These are phyloP conservation scores for Podargus strigoides DNA, from an alignment of 2,797 vertebrate species.

Conservation along the genomic window DNA sequence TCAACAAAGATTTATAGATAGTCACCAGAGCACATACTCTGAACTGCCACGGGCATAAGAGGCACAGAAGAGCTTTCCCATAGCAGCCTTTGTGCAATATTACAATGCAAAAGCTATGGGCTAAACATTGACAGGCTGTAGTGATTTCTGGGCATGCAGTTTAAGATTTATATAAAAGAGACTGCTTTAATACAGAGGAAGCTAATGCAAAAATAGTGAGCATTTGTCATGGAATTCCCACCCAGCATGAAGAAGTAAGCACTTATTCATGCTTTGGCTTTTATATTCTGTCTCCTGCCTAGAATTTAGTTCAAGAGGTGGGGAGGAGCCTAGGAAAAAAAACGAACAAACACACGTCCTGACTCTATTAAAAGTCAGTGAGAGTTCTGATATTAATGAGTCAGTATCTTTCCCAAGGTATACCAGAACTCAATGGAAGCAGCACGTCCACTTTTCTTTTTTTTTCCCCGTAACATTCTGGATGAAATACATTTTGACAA, in stretches of 20 bases:
- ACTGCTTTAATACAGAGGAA: background rate
- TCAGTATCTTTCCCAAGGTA: background rate
- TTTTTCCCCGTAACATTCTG: background rate
- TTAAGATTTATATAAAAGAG: background rate
- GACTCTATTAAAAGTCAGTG: background rate
- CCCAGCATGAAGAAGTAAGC: background rate
- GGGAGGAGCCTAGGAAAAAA: background rate
- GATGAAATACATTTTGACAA: background rate
- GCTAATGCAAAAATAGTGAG: background rate
- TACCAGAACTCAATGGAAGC: background rate
- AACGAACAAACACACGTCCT: background rate
- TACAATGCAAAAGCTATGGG: fast-evolving
- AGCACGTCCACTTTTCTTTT: background rate
- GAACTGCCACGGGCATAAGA: background rate
- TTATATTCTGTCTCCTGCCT: background rate
- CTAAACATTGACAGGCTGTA: background rate
- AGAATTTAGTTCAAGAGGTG: background rate
- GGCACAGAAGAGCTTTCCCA: background rate
- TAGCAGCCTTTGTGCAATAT: background rate
- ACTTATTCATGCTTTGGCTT: background rate
- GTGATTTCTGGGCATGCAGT: background rate
- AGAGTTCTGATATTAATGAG: background rate
- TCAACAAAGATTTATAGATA: background rate
- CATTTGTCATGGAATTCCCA: background rate
- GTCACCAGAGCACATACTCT: background rate